These are phyloP conservation scores for Sarcophilus harrisii DNA, from an alignment of 2,797 vertebrate species.

Conservation along the genomic window DNA sequence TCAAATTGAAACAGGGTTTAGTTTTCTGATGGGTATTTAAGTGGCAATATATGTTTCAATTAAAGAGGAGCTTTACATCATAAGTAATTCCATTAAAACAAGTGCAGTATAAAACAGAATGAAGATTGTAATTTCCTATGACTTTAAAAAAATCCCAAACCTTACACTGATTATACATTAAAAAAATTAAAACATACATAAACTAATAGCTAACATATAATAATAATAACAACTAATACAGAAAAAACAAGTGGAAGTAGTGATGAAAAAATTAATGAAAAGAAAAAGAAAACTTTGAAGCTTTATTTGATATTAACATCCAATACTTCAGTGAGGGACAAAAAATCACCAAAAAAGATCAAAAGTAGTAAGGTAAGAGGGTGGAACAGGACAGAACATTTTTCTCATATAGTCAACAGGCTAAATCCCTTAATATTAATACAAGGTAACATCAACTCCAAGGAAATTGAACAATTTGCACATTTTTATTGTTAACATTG, in stretches of 20 bases:
- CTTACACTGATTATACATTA: conserved; percentile 13
- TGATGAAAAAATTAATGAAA: conserved; percentile 28
- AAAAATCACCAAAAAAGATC: conserved; percentile 16
- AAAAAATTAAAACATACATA: not conserved
- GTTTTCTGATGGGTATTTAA: not conserved
- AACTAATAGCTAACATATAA: too few species aligned
- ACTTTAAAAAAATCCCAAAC: conserved; percentile 18
- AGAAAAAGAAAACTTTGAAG: conserved; percentile 21
- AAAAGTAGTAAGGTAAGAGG: not conserved
- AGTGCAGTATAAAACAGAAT: not conserved
- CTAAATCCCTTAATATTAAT: not conserved
- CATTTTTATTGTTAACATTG: not conserved
- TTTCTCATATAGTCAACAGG: not conserved
- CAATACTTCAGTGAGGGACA: conserved; percentile 24
- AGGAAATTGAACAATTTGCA: not conserved
- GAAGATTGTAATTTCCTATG: not conserved
- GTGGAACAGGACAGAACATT: conserved; percentile 1
- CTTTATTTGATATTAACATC: not conserved
- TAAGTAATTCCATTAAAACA: conserved; percentile 1
- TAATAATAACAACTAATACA: too few species aligned
- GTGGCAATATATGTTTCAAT: not conserved
- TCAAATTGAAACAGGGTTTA: not conserved
- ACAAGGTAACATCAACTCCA: not conserved
- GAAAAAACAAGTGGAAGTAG: not conserved
- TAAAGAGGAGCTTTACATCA: not conserved